phyloP scores from a whole-genome alignment of 2,797 vertebrate species.

The Danio kyathit region DNA sequence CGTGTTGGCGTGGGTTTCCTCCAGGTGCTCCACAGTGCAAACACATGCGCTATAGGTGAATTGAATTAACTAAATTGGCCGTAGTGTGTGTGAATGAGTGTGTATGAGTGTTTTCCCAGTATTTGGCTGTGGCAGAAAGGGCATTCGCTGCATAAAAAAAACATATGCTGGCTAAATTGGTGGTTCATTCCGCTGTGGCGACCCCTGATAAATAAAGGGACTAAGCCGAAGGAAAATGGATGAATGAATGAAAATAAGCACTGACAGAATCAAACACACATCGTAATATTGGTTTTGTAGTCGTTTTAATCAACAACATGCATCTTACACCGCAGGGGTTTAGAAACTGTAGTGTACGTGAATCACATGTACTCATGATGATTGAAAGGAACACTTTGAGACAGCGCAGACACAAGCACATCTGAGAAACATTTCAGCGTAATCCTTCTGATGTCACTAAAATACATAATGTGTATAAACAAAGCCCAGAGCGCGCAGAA shows the following conservation, averaged over 20 bases:
- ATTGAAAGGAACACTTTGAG: constrained; percentile 21
- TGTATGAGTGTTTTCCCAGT: too few species aligned
- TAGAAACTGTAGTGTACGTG: not conserved
- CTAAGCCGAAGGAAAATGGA: too few species aligned
- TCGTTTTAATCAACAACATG: constrained; percentile 25
- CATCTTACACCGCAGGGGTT: constrained; percentile 4
- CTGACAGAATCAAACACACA: not conserved
- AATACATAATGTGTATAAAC: not conserved
- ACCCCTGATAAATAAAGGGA: too few species aligned
- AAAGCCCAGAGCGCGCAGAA: not conserved
- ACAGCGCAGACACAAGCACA: constrained; percentile 20
- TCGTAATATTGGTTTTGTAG: not conserved
- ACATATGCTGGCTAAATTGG: too few species aligned
- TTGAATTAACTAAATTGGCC: too few species aligned
- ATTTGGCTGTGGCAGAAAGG: too few species aligned
- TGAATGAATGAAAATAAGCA: not conserved
- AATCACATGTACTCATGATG: not conserved
- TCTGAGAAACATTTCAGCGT: constrained; percentile 35
- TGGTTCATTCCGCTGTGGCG: too few species aligned
- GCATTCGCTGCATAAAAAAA: too few species aligned
- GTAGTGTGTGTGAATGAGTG: too few species aligned
- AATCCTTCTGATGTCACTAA: constrained; percentile 10
- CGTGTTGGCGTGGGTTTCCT: too few species aligned
- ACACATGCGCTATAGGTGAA: too few species aligned
- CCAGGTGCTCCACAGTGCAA: too few species aligned